phyloP scores from a whole-genome alignment of 2,113 vertebrate genomes.

The Leptobrachium ailaonicum region DNA sequence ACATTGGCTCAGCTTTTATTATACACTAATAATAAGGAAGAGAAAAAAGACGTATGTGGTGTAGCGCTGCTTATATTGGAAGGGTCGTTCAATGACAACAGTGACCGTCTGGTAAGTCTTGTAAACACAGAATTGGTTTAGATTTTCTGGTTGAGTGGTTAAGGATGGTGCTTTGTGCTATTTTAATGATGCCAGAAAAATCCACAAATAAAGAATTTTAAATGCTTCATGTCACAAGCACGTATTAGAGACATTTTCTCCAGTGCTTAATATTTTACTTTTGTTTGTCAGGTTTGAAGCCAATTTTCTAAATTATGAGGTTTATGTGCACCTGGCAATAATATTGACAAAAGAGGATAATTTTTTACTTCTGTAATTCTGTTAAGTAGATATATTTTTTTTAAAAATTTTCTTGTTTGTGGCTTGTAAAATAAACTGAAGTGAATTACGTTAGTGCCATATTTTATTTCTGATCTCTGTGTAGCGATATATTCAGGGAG shows the following conservation, averaged over 20 bases:
- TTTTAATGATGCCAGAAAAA: constrained; percentile 36
- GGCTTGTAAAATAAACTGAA: too few relatives aligned
- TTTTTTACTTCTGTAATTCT: too few relatives aligned
- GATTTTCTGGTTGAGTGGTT: constrained; percentile 40
- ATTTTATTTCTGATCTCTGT: too few relatives aligned
- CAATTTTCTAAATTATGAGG: constrained; percentile 12
- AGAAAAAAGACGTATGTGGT: constrained; percentile 47
- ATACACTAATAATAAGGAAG: constrained; percentile 48
- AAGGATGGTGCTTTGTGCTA: constrained; percentile 42
- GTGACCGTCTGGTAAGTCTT: constrained; percentile 44
- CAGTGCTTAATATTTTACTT: constrained; percentile 16
- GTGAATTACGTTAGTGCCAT: too few relatives aligned
- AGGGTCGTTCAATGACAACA: constrained; percentile 44
- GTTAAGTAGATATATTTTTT: too few relatives aligned
- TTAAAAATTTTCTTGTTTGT: too few relatives aligned
- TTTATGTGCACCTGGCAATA: neutral
- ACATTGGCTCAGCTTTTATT: constrained; percentile 45
- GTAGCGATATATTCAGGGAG: too few relatives aligned
- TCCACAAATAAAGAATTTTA: constrained; percentile 31
- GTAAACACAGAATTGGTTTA: constrained; percentile 35
- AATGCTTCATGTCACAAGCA: constrained; percentile 31
- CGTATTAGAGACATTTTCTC: constrained; percentile 21
- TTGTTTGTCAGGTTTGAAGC: constrained; percentile 33
- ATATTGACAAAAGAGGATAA: too few relatives aligned
- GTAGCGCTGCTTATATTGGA: constrained; percentile 45